phyloP scores from a whole-genome alignment of 2,888 invertebrate genomes.

The Anaspis maculata region DNA sequence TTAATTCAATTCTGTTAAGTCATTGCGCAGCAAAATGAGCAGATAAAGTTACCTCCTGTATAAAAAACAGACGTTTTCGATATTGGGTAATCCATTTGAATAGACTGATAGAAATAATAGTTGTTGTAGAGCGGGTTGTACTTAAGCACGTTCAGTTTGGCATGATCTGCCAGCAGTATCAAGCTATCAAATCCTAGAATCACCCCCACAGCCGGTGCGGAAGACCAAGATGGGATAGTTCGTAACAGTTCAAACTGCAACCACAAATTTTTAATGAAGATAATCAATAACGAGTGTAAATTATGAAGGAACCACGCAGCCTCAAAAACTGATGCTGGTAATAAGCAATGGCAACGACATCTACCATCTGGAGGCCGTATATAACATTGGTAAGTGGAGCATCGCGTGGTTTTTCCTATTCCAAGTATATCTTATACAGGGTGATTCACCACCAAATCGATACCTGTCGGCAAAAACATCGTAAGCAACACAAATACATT shows the following conservation, averaged over 20 bases:
- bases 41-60: constrained; percentile 26
- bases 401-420: too few relatives aligned
- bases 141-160: constrained; percentile 31
- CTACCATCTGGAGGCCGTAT: too few relatives aligned
- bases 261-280: constrained; percentile 2
- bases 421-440: too few relatives aligned
- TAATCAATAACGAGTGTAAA: neutral
- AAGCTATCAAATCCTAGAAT: constrained; percentile 30
- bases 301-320: too few relatives aligned
- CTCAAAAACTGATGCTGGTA: too few relatives aligned
- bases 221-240: constrained; percentile 27
- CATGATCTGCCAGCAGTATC: constrained; percentile 29
- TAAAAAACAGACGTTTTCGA: constrained; percentile 33
- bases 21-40: too few relatives aligned
- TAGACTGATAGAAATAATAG: constrained; percentile 35
- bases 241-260: constrained; percentile 33
- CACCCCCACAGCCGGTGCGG: constrained; percentile 30
- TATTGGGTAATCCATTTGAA: constrained; percentile 28
- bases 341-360: too few relatives aligned
- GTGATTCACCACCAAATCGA: too few relatives aligned
- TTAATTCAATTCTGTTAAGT: too few relatives aligned
- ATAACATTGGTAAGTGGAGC: too few relatives aligned
- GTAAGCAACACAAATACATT: too few relatives aligned
- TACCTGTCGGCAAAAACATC: too few relatives aligned
- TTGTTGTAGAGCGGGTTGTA: constrained; percentile 30